phyloP scores from a whole-genome alignment of 1,140 invertebrate species.

The Pachyrhynchus sulphureomaculatus region DNA sequence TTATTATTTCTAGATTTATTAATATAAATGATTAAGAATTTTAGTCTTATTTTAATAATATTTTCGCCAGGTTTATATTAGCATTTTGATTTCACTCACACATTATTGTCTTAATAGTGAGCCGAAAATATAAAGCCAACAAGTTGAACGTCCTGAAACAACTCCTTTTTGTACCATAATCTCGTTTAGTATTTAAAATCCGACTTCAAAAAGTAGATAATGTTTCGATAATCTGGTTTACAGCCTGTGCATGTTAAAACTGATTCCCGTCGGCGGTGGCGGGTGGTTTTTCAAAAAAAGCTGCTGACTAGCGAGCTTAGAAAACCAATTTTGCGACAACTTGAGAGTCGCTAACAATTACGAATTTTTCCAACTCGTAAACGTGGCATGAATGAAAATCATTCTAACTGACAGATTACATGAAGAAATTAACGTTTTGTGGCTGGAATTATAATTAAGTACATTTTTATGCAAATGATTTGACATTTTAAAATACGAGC shows the following conservation, averaged over 20 bases:
- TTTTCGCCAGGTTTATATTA: too few relatives aligned
- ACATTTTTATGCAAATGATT: conserved; percentile 17
- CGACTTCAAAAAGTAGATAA: not conserved
- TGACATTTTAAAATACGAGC: not conserved
- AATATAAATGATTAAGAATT: too few relatives aligned
- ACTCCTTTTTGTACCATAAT: conserved; percentile 3
- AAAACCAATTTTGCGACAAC: conserved; percentile 14
- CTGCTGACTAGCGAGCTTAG: not conserved
- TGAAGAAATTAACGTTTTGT: conserved; percentile 25
- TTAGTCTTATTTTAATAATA: too few relatives aligned
- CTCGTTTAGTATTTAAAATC: conserved; percentile 16
- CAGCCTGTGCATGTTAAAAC: conserved; percentile 1
- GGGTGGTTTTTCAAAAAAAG: not conserved
- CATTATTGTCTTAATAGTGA: not conserved
- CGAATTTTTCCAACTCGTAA: conserved; percentile 22
- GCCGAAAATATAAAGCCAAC: not conserved
- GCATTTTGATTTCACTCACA: not conserved
- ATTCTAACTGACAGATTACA: conserved; percentile 13
- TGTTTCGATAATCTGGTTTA: not conserved
- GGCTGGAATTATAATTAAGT: conserved; percentile 20
- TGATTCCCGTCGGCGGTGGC: not conserved
- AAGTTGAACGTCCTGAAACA: conserved; percentile 12
- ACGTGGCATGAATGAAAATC: conserved; percentile 12
- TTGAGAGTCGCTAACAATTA: conserved; percentile 23
- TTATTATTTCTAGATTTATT: too few relatives aligned